Base-by-base conservation (phyloP, 2,888 invertebrate genomes). In the Tenthredo notha region DNA sequence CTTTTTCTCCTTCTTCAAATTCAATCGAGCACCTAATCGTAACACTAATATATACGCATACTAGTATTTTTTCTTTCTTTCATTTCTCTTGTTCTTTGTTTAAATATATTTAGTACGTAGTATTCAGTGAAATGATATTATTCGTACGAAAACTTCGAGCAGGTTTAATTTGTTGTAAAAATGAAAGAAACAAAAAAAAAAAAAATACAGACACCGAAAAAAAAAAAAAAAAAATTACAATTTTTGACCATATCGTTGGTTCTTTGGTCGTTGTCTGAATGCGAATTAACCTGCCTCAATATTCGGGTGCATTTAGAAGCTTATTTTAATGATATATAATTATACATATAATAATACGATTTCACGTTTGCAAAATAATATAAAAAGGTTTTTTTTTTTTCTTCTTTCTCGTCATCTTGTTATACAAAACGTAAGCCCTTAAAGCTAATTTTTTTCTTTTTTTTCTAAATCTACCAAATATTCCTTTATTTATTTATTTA, bases 291-390 rank as follows among this genome's bases (percentile, higher is more conserved):
- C 72, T 74, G 21, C 25, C 33, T 54, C 50, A 54, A 50, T 54
- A 77, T 10, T 58, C 37, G 40, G 58, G 58, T 80, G 80, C 21
- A 61, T 80, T 58, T 61, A 6, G 12, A 40, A 40, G 61, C 40
- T 29, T 40, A 21, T 40, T 10, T 21, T 40, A 40, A 25, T 25
- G 10, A 77, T 75, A 29, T 47, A 29, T 75, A 75, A 50, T n/a
- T 72, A 72, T 72, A 33, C n/a, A 18, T 47, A 74, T 74, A 25
- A 75, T 75, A 12, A 47, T 50, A 54, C 77, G 77, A 54, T 43
- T 21, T 43, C 74, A 74, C 77, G 40, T 80, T 47, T 54, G 75
- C 85, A 74, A 80, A 80, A 65, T 83, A 50, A 74, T 72, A 84
- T 9, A 54, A 40, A 65, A 37, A 50, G 29, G 33, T 74, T 33